Percentiles rank a stretch among this genome's conserved stretches.
These are phyloP conservation scores for Hyperoplus immaculatus DNA, from an alignment of 2,797 vertebrate species.

Conservation along the genomic window DNA sequence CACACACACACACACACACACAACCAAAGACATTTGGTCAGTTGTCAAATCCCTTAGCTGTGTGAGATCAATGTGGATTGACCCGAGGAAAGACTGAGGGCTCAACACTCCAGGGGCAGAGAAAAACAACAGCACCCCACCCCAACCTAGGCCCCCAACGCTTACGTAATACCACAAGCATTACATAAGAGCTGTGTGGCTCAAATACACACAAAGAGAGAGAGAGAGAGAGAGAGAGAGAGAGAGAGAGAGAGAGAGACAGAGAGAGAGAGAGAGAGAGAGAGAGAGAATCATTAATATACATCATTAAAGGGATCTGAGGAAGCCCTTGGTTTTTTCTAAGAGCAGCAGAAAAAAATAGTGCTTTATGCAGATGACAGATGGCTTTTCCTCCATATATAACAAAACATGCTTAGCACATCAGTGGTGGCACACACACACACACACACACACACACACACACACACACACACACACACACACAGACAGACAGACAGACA, in stretches of 20 bases:
- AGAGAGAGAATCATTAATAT: constrained; percentile 55
- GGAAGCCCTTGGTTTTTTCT: constrained; percentile 37
- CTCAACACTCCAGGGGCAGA: constrained; percentile 57
- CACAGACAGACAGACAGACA: too few relatives aligned
- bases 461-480: not conserved
- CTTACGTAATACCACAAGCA: constrained; percentile 59
- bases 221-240: constrained; percentile 1
- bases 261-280: constrained; percentile 34
- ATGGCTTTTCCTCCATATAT: constrained; percentile 53
- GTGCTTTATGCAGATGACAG: constrained; percentile 67
- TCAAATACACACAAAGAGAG: constrained; percentile 30
- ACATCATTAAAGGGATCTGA: constrained; percentile 68
- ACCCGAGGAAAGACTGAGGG: constrained; percentile 51
- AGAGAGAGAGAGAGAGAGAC: constrained; percentile 37
- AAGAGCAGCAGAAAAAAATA: constrained; percentile 58
- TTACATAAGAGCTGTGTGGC: constrained; percentile 61
- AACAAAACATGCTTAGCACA: constrained; percentile 45
- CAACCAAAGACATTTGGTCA: constrained; percentile 25
- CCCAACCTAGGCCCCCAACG: constrained; percentile 14
- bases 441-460: not conserved
- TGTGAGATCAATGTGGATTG: constrained; percentile 75
- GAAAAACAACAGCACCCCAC: constrained; percentile 49
- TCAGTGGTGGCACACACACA: constrained; percentile 28
- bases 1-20: constrained; percentile 29
- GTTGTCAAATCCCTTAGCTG: constrained; percentile 68